Evolutionary conservation across 1,140 invertebrate species (phyloP), one percentile per base, ranked within the genome.

Genomic region (Pteromalus puparum): DNA sequence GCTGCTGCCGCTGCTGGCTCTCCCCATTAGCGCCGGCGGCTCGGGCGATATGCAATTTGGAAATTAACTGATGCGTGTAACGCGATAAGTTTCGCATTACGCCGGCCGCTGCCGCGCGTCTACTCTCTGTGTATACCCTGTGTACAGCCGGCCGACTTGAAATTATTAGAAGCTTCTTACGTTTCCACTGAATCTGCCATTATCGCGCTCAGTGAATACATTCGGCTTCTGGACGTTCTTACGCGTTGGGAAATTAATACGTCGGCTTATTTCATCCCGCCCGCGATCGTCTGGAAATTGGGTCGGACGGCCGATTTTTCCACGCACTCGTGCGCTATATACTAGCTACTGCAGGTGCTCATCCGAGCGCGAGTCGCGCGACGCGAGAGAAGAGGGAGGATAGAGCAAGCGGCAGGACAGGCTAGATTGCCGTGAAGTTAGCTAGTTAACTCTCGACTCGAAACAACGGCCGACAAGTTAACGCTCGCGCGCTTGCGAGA

Each of bases 401-500:
- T n/a, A 15, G 74, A 76, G 24, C 42, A 76, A 76, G 6, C 38
- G 6, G 38, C 42, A 46, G 82, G 87, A 53, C 74, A 73, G 81
- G 88, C 88, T 89, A 87, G 89, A 90, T 90, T 87, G 87, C 87
- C 84, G 88, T 87, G 86, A 90, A 91, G 91, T 91, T 92, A 90
- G 89, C 88, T 90, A 90, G 90, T 91, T 90, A 90, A 91, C 88
- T 89, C 73, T 42, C 87, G 87, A 86, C 53, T 61, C 87, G 91
- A 92, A 91, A 92, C 91, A 91, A 91, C 89, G 87, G 89, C 88
- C 13, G 87, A 82, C 87, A 90, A 92, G 91, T 92, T 91, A 88
- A 87, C 86, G 86, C 81, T 48, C 46, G 46, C 46, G 46, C 46
- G 68, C 7, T 6, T 4, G 34, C 26, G 72, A 34, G 21, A 61